A percentile compares a stretch with the other conserved stretches of the same genome.
Conservation (phyloP, 2,888 invertebrate species). For the Sinelater perroti region DNA sequence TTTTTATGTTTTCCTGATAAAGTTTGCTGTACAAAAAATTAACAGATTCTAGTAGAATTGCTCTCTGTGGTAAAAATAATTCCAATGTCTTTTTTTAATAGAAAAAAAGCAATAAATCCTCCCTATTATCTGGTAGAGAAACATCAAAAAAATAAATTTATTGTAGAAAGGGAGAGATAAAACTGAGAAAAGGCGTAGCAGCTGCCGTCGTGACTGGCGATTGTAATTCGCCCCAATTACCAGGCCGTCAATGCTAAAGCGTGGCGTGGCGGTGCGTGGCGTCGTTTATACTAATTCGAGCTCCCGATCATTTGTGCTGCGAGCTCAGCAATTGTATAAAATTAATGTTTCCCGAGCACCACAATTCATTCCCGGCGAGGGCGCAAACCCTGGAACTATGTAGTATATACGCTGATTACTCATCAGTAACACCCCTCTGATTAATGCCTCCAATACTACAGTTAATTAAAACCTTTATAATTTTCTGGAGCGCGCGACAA, state of each 20-base stretch:
- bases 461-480: constrained; percentile 60
- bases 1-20: no score
- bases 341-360: constrained; percentile 52
- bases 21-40: no score
- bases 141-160: no score
- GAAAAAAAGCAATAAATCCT: no score
- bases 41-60: no score
- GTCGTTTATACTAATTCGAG: constrained; percentile 48
- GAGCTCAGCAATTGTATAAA: constrained; percentile 55
- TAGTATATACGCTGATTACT: constrained; percentile 56
- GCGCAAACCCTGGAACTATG: constrained; percentile 44
- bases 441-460: constrained; percentile 57
- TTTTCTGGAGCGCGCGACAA: constrained; percentile 51
- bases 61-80: no score
- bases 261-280: constrained; percentile 43
- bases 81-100: no score
- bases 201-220: constrained; percentile 27
- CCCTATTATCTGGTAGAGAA: no score
- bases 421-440: constrained; percentile 58
- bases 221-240: constrained; percentile 51
- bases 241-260: constrained; percentile 52
- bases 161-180: no score
- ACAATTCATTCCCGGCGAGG: constrained; percentile 49
- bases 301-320: constrained; percentile 50
- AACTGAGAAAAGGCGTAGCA: no score